Conservation (phyloP, 2,113 vertebrate genomes). For the Grallaria varia region DNA sequence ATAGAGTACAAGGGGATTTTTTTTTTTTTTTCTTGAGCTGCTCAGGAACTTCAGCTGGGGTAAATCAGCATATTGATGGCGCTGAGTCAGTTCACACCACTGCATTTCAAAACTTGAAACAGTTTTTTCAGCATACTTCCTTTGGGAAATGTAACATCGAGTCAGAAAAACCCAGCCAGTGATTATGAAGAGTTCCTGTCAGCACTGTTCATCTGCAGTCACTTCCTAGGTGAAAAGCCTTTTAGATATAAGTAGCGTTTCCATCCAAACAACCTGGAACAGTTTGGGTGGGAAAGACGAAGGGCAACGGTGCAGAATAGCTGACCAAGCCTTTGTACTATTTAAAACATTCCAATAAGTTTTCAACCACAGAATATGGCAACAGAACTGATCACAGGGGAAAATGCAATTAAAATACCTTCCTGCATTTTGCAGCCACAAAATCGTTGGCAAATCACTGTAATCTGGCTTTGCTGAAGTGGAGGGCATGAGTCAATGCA, state of each 20-base stretch:
- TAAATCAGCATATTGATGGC: background rate
- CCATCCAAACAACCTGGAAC: background rate
- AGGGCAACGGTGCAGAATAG: background rate
- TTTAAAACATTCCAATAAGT: constrained; percentile 26
- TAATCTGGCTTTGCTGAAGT: constrained; percentile 44
- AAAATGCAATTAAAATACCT: constrained; percentile 62
- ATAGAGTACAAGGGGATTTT: background rate
- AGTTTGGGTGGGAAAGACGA: background rate
- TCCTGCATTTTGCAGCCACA: constrained; percentile 43
- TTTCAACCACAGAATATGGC: constrained; percentile 1
- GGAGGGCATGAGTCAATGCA: constrained; percentile 27
- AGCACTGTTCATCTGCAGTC: background rate
- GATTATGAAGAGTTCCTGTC: background rate
- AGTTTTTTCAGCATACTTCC: background rate
- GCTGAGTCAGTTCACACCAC: background rate
- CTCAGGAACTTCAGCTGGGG: background rate
- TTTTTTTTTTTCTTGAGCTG: background rate
- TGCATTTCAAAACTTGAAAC: background rate
- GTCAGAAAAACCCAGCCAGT: background rate
- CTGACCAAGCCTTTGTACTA: background rate
- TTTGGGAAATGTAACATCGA: background rate
- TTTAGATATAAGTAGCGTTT: background rate
- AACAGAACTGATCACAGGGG: constrained; percentile 30
- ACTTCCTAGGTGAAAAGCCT: background rate
- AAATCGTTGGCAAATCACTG: constrained; percentile 31